These are phyloP conservation scores for Atractosteus spatula DNA, from an alignment of 2,113 vertebrate genomes.

Conservation along the genomic window DNA sequence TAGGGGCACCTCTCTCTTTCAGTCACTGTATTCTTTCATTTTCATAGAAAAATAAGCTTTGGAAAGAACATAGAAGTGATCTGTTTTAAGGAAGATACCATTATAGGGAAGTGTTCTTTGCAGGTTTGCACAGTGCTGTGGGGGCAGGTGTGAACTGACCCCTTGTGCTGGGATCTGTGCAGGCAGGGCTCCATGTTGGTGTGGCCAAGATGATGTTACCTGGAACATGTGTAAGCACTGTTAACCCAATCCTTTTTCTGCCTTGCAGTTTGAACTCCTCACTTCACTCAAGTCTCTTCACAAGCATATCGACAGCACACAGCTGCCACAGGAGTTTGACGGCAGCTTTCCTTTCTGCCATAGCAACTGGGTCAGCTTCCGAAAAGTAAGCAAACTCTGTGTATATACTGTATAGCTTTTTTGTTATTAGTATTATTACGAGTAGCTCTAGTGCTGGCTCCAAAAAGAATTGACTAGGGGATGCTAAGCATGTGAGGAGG, in stretches of 20 bases:
- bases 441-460: too few relatives aligned
- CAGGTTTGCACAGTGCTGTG: background rate
- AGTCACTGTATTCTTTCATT: too few relatives aligned
- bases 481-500: too few relatives aligned
- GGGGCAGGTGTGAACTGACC: background rate
- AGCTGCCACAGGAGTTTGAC: slow-evolving; percentile 75
- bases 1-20: too few relatives aligned
- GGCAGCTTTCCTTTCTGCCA: slow-evolving; percentile 83
- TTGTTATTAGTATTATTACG: too few relatives aligned
- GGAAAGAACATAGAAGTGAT: too few relatives aligned
- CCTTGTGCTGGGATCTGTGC: background rate
- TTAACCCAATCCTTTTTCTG: slow-evolving; percentile 6
- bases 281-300: slow-evolving; percentile 76
- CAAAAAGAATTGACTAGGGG: too few relatives aligned
- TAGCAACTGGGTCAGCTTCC: slow-evolving; percentile 81
- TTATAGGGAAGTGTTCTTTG: too few relatives aligned
- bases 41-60: too few relatives aligned
- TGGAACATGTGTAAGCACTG: too few relatives aligned
- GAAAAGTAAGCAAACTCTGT: slow-evolving; percentile 67
- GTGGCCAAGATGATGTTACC: background rate
- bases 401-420: too few relatives aligned
- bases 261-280: slow-evolving; percentile 74
- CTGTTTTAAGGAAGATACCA: too few relatives aligned
- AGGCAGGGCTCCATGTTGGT: background rate
- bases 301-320: slow-evolving; percentile 71